Evolutionary conservation across 2,797 vertebrate genomes (phyloP).

Genomic region (Aulostomus chinensis): DNA sequence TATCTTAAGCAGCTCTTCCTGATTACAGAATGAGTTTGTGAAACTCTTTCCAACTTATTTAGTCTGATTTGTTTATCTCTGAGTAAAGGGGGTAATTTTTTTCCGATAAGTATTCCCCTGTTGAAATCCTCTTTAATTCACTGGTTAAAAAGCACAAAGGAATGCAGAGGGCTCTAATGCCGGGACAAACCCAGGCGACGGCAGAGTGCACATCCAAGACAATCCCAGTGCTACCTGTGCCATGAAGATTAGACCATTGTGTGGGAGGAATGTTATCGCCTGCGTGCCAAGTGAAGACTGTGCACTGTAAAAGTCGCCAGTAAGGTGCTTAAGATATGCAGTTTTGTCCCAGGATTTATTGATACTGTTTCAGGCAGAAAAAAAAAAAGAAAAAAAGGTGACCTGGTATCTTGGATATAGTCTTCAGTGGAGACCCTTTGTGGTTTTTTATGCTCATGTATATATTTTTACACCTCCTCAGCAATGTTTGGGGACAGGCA

Average conservation of each 20-base stretch:
- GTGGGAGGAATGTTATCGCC: slow-evolving; percentile 77
- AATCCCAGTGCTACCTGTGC: slow-evolving; percentile 84
- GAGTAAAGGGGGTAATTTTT: slow-evolving; percentile 57
- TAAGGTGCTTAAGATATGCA: slow-evolving; percentile 82
- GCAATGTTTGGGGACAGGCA: slow-evolving; percentile 68
- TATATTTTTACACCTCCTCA: slow-evolving; percentile 69
- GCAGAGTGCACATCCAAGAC: slow-evolving; percentile 82
- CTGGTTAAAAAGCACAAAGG: slow-evolving; percentile 82
- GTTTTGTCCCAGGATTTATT: slow-evolving; percentile 79
- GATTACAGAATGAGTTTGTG: slow-evolving; percentile 78
- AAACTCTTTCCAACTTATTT: slow-evolving; percentile 82
- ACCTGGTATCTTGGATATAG: slow-evolving; percentile 73
- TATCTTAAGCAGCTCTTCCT: slow-evolving; percentile 78
- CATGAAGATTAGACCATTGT: slow-evolving; percentile 84
- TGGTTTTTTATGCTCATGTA: slow-evolving; percentile 57
- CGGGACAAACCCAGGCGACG: slow-evolving; percentile 75
- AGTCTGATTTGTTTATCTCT: slow-evolving; percentile 81
- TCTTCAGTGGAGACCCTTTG: slow-evolving; percentile 58
- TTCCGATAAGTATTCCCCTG: slow-evolving; percentile 74
- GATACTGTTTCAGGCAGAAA: slow-evolving; percentile 58
- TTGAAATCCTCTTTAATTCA: slow-evolving; percentile 84
- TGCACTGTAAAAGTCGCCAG: slow-evolving; percentile 78
- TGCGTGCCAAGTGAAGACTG: slow-evolving; percentile 72
- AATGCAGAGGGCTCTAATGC: slow-evolving; percentile 79
- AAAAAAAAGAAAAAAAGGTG: slow-evolving; percentile 71